Base-by-base conservation (phyloP, 2,888 invertebrate genomes). In the Aplocera efformata region DNA sequence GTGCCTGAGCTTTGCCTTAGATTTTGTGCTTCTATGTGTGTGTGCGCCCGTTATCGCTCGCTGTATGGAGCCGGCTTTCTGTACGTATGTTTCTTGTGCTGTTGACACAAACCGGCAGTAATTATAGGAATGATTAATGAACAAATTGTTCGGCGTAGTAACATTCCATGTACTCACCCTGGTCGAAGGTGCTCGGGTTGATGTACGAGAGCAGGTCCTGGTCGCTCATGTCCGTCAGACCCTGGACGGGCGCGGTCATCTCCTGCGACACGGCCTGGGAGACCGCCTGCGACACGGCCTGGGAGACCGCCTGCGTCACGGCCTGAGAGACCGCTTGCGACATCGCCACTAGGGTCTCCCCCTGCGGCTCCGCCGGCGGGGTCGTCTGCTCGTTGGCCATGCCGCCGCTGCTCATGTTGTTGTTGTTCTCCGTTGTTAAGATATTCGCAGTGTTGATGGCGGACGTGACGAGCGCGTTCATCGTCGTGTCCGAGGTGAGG, bases 161-260 rank as follows among this genome's bases (percentile, higher is more conserved):
- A 28, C 65, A 51, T 45, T 75, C 73, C 69, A 76, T 67, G 63
- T 72, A 85, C 90, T 88, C 89, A 93, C 93, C 91, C 90, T 93
- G 94, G 82, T 96, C 96, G 77, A 96, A 96, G 76, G 95, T 94
- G 89, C 93, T 94, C 33, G 96, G 94, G 88, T 96, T 96, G 58
- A 96, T 96, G 81, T 95, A 95, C 74, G 94, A 95, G 58, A 96
- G 91, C 58, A 96, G 90, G 82, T 96, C 96, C 78, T 94, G 94
- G 76, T 96, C 96, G 50, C 94, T 94, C 93, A 96, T 94, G 62
- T 93, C 92, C 6, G 94, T 93, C 57, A 96, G 90, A 30, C 94
- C 92, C 67, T 93, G 93, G 35, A 86, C 88, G 89, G 93, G 79
- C 91, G 90, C 89, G 56, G 82, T 73, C 75, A 91, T 90, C 65